These are phyloP conservation scores for Gymnocypris eckloni DNA, from an alignment of 2,797 vertebrate species.

Conservation along the genomic window DNA sequence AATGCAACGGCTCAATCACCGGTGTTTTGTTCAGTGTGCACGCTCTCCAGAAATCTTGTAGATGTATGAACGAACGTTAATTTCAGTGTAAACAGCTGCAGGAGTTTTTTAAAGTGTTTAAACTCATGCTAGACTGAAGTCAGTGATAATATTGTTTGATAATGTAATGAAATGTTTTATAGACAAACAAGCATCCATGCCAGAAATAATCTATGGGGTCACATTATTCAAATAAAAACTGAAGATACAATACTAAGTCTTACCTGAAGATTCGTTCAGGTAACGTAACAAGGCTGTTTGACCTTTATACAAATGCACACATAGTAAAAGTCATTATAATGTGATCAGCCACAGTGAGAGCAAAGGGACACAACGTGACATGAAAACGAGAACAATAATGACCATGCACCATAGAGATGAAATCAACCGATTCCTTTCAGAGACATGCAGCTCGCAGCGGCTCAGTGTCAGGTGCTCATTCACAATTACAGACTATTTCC, in stretches of 20 bases:
- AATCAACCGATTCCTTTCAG: slow-evolving; percentile 55
- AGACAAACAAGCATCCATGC: neutral
- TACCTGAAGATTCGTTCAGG: neutral
- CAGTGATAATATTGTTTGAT: no score
- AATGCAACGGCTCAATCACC: neutral
- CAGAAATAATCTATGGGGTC: neutral
- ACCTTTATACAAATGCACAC: slow-evolving; percentile 5
- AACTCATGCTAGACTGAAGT: neutral
- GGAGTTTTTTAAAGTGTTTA: neutral
- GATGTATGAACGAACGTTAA: no score
- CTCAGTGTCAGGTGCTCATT: slow-evolving; percentile 45
- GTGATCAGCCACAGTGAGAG: neutral
- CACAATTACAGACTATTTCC: slow-evolving; percentile 56
- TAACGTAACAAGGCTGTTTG: neutral
- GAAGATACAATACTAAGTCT: neutral
- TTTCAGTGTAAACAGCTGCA: no score
- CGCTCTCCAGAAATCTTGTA: no score
- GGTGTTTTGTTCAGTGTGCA: neutral
- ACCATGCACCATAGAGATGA: slow-evolving; percentile 32
- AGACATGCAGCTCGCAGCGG: slow-evolving; percentile 39
- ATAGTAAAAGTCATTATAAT: slow-evolving; percentile 12
- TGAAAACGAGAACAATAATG: slow-evolving; percentile 35
- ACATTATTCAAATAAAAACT: neutral
- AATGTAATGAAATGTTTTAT: neutral
- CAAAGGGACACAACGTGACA: neutral